Conservation (phyloP, 1,140 invertebrate species). For the Cyclargus thomasi region DNA sequence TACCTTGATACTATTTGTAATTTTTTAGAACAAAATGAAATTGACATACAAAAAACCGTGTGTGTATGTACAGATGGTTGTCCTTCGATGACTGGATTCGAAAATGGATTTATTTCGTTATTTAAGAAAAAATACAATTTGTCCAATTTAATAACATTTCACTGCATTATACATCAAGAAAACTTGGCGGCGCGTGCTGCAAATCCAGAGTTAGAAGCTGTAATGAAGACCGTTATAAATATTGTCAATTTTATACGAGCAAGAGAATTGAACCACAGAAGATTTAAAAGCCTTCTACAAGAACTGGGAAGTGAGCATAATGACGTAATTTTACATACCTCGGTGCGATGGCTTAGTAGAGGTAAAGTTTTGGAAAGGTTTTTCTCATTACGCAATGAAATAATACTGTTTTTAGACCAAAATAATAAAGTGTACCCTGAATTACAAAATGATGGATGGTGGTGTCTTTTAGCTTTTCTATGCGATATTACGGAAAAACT, state of each 20-base stretch:
- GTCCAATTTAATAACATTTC: constrained; percentile 27
- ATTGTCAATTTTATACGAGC: constrained; percentile 30
- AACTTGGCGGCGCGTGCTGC: constrained; percentile 25
- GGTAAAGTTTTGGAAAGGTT: no score
- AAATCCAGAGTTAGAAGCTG: constrained; percentile 25
- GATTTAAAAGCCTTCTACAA: constrained; percentile 22
- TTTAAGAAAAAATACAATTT: constrained; percentile 33
- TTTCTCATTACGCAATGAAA: no score
- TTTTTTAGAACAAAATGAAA: constrained; percentile 34
- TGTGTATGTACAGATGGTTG: constrained; percentile 35
- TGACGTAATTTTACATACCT: constrained; percentile 19
- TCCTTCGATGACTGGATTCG: constrained; percentile 32
- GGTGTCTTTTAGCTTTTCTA: constrained; percentile 25
- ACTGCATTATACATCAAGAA: constrained; percentile 28
- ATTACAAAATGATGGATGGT: constrained; percentile 20
- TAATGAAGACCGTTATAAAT: constrained; percentile 29
- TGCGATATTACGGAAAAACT: constrained; percentile 26
- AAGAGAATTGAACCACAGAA: constrained; percentile 30
- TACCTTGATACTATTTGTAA: constrained; percentile 34
- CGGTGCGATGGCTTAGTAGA: no score
- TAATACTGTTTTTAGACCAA: constrained; percentile 24
- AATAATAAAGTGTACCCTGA: constrained; percentile 29
- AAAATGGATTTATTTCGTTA: constrained; percentile 29
- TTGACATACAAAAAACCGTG: constrained; percentile 34
- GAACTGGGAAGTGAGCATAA: constrained; percentile 23